Base-by-base conservation (phyloP, 64 coral and sea anemone genomes). In the Stylophora pistillata region DNA sequence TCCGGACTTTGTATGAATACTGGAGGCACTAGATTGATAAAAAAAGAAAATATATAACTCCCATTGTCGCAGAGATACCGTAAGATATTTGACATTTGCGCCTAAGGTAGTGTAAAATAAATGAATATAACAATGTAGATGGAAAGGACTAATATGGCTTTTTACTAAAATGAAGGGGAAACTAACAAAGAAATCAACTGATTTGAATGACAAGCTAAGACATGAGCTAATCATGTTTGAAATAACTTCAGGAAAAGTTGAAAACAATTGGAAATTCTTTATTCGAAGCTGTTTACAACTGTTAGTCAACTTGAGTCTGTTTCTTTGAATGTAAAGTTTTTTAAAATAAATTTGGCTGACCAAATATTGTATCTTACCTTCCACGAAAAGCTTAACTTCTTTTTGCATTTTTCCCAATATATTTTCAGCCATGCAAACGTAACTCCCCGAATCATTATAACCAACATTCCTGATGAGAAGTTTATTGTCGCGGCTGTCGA, bases 371-470 rank as follows among this genome's bases (percentile, higher is more conserved):
- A 25, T 34, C 79, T 82, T 15, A 82, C 79, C 79, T 64, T 63
- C 30, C 17, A 82, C 79, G 5, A 29, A 37, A 57, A 82, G n/a
- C 17, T 3, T 61, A 10, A 82, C 58, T 63, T n/a, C 23, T 21
- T 63, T 82, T 13, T 27, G 9, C 1, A 32, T 57, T 33, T 82
- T 16, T 63, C 79, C 79, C 2, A 82, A 61, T 32, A 82, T 26
- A 61, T 58, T 82, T 30, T 18, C 34, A 26, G 79, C 79, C 57
- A 58, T 65, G 56, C 79, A 82, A 27, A 37, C 32, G 28, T 82
- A 82, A 37, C 58, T 59, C 30, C 79, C 79, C 26, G 79, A 16
- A 32, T 82, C 79, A 37, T 82, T 82, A n/a, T 59, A 59, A 63
- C 32, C 79, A 66, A 55, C 79, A 82, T 30, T 61, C n/a, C 25